A percentile compares a stretch with the other conserved stretches of the same genome.
phyloP scores from a whole-genome alignment of 2,797 vertebrate genomes.

The Sebastiscus albofasciatus region DNA sequence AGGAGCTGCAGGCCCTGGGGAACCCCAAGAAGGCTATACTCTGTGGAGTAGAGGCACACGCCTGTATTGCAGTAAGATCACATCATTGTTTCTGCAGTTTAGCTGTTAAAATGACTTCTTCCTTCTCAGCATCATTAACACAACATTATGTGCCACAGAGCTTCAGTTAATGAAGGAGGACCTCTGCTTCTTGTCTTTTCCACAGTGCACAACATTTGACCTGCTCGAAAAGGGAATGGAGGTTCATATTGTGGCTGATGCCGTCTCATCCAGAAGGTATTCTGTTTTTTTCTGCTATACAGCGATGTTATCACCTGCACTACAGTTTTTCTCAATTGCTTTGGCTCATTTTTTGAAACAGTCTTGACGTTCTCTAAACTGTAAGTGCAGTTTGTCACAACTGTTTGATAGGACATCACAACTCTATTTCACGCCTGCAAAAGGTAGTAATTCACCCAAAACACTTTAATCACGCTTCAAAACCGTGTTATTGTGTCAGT shows the following conservation, averaged over 20 bases:
- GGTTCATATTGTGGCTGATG: slow-evolving; percentile 91
- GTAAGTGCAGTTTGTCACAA: too few species aligned
- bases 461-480: too few species aligned
- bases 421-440: too few species aligned
- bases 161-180: not conserved
- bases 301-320: not conserved
- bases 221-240: slow-evolving; percentile 88
- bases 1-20: slow-evolving; percentile 78
- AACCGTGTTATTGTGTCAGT: too few species aligned
- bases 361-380: too few species aligned
- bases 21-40: slow-evolving; percentile 86
- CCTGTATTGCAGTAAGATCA: slow-evolving; percentile 88
- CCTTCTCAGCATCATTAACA: not conserved
- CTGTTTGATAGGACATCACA: too few species aligned
- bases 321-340: too few species aligned
- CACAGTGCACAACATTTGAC: slow-evolving; percentile 88
- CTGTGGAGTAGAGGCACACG: slow-evolving; percentile 92
- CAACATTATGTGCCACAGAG: not conserved
- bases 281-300: not conserved
- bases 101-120: not conserved
- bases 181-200: slow-evolving; percentile 17
- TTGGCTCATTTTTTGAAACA: too few species aligned
- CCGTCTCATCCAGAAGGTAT: slow-evolving; percentile 90
- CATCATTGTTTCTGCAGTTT: not conserved
- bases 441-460: too few species aligned